Evolutionary conservation across 1,140 invertebrate species (phyloP), one percentile per base, ranked within the genome.

Genomic region (Pemphigus obesinymphae): DNA sequence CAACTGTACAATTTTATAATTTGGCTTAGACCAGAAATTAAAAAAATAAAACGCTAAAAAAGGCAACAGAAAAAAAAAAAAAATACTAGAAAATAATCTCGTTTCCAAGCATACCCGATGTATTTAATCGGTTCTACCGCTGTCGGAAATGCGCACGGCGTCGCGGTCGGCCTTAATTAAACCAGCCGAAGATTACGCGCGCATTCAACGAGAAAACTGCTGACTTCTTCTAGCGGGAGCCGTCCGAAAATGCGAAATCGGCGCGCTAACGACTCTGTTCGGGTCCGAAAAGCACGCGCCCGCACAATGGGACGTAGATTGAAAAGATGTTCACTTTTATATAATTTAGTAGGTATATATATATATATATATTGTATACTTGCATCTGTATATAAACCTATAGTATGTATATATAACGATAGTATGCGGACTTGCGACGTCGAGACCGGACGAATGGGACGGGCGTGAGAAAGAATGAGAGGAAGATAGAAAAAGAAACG

Each of bases 261-360:
- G 53, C 23, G 53, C 75, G 53, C 75, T 78, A 61, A 78, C 75
- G 75, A 78, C 75, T 58, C 55, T 2, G 75, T 78, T 20, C 15
- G 55, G 55, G 75, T 78, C 75, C 75, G 75, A 78, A 20, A 45
- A 78, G 75, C 53, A 76, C 73, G 50, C 48, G 13, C 50, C 50
- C 31, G 23, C 76, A 80, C 76, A 80, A 80, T 80, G 23, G 76
- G 55, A 31, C 76, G 76, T 55, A 63, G 76, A 80, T 80, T 80
- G 76, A 80, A 80, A 80, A 63, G 76, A 80, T 43, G 73, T 78
- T 78, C 50, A 37, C 53, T 17, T 3, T 20, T 61, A 40, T n/a
- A n/a, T 15, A 20, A 15, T 61, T 61, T n/a, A 15, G 20, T 11
- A 34, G 6, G 34, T 40, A 6, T 15, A 23, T 11, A n/a, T 1